These are phyloP conservation scores for Tachysurus fulvidraco DNA, from an alignment of 2,113 vertebrate species.

Conservation along the genomic window DNA sequence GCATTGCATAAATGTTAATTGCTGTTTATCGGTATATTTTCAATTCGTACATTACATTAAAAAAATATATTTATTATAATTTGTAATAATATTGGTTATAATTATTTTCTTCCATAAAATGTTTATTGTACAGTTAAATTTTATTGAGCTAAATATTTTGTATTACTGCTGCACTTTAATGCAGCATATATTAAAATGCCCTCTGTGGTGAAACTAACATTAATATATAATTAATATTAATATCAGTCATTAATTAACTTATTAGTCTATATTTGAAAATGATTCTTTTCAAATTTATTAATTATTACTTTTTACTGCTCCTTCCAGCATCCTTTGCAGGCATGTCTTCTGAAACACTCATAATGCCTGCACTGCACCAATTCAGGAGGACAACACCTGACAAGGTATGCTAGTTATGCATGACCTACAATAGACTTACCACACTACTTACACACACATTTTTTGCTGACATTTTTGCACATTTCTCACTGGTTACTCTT, in stretches of 20 bases:
- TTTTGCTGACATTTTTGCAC: background rate
- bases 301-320: background rate
- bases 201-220: background rate
- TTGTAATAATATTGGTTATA: no score
- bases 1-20: no score
- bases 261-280: background rate
- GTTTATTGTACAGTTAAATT: no score
- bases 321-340: conserved; percentile 46
- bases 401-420: conserved; percentile 57
- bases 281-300: background rate
- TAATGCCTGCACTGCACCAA: conserved; percentile 49
- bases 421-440: background rate
- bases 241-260: background rate
- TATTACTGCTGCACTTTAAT: background rate
- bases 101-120: no score
- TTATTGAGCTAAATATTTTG: no score
- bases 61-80: no score
- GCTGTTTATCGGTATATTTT: no score
- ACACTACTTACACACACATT: background rate
- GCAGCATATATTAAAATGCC: background rate
- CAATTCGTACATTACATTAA: no score
- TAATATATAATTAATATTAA: background rate
- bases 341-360: conserved; percentile 58
- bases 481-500: background rate
- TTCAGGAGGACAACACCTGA: conserved; percentile 58